Conservation (phyloP, 2,888 invertebrate genomes). For the Neoaliturus tenellus region DNA sequence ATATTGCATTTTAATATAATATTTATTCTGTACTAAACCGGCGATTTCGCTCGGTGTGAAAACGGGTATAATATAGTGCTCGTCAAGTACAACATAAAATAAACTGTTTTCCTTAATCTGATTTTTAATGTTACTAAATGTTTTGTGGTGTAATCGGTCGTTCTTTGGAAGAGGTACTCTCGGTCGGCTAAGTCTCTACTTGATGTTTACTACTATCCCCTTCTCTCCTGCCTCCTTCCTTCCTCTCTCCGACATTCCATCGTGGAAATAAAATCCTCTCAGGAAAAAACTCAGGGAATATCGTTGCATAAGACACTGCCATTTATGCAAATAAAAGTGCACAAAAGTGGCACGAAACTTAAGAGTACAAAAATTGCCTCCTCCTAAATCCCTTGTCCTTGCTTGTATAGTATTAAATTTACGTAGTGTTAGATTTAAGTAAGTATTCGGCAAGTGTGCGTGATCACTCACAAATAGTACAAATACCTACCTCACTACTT, state of each 20-base stretch:
- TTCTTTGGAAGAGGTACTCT: conserved; percentile 52
- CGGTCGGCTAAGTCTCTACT: conserved; percentile 14
- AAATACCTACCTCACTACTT: conserved; percentile 67
- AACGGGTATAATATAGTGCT: conserved; percentile 54
- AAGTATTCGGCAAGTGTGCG: conserved; percentile 50
- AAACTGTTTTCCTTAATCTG: conserved; percentile 52
- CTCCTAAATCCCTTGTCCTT: conserved; percentile 27
- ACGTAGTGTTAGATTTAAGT: conserved; percentile 54
- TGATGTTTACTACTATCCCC: too few relatives aligned
- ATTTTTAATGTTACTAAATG: conserved; percentile 53
- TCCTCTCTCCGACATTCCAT: conserved; percentile 50
- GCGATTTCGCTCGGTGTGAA: conserved; percentile 34
- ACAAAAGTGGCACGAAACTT: conserved; percentile 13
- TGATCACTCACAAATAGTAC: conserved; percentile 64
- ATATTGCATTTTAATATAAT: conserved; percentile 49
- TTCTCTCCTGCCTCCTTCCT: conserved; percentile 11
- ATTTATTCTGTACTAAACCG: conserved; percentile 43
- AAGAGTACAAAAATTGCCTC: conserved; percentile 48
- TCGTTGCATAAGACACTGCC: conserved; percentile 49
- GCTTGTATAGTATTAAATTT: conserved; percentile 58
- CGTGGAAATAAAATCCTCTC: conserved; percentile 41
- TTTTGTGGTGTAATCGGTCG: conserved; percentile 54
- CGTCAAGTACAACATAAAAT: conserved; percentile 40
- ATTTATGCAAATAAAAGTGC: conserved; percentile 51
- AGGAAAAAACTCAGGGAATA: conserved; percentile 36